Percentiles rank a stretch among this genome's conserved stretches.
phyloP scores from a whole-genome alignment of 2,113 vertebrate species.

The Takifugu flavidus region DNA sequence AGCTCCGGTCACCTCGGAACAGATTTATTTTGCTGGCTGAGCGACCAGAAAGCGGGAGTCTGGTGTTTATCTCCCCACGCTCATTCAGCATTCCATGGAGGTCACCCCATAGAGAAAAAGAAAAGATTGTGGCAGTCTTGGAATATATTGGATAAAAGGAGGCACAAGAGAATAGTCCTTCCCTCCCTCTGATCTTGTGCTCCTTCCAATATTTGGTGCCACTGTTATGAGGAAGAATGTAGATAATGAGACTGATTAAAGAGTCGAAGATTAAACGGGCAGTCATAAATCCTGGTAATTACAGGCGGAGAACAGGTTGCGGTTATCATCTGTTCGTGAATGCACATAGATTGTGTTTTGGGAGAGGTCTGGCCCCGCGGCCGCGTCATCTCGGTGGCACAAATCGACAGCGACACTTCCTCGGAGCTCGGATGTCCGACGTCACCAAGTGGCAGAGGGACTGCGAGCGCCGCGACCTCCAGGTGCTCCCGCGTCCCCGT shows the following conservation, averaged over 20 bases:
- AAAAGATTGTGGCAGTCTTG: constrained; percentile 53
- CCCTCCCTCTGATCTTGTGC: constrained; percentile 44
- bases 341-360: constrained; percentile 9
- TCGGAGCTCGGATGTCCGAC: constrained; percentile 45
- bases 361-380: constrained; percentile 27
- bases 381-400: constrained; percentile 44
- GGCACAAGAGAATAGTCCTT: constrained; percentile 54
- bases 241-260: constrained; percentile 19
- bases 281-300: neutral
- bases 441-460: constrained; percentile 40
- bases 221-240: neutral
- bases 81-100: constrained; percentile 54
- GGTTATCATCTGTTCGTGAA: constrained; percentile 11
- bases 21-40: constrained; percentile 58
- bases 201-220: constrained; percentile 29
- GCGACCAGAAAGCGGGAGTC: constrained; percentile 33
- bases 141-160: constrained; percentile 68
- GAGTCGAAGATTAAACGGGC: neutral
- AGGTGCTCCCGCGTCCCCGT: constrained; percentile 49
- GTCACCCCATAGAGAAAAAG: constrained; percentile 37
- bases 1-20: constrained; percentile 31
- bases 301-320: neutral
- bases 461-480: constrained; percentile 39
- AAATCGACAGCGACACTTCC: constrained; percentile 66
- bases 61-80: constrained; percentile 39